Percentiles rank a stretch among this genome's conserved stretches.
Conservation (phyloP, 2,797 vertebrate species). For the Aselliscus stoliczkanus region DNA sequence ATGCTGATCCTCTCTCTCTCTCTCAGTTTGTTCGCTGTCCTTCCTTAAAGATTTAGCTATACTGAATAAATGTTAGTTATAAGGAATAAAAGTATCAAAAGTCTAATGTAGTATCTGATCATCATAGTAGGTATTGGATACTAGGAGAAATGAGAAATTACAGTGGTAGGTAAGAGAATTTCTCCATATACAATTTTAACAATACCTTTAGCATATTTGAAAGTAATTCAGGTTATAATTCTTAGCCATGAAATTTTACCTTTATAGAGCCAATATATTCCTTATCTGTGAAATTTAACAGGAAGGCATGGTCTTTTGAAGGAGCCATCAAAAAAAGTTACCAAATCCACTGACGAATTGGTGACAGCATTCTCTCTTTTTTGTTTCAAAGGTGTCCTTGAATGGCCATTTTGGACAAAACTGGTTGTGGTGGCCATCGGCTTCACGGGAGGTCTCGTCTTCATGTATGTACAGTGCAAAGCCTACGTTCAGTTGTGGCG, state of each 20-base stretch:
- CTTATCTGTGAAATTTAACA: background rate
- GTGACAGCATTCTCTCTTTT: constrained; percentile 3
- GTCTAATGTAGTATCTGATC: background rate
- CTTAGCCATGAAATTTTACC: background rate
- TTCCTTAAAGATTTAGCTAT: background rate
- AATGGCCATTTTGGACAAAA: constrained; percentile 99
- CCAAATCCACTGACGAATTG: background rate
- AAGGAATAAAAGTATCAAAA: background rate
- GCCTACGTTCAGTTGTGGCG: constrained; percentile 97
- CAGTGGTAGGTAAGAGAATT: background rate
- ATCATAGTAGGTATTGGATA: background rate
- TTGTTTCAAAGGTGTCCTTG: constrained; percentile 88
- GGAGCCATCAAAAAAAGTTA: background rate
- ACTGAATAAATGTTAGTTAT: too few species aligned
- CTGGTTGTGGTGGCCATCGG: constrained; percentile 94
- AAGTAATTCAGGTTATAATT: background rate
- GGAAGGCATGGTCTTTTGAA: background rate
- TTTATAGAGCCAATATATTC: background rate
- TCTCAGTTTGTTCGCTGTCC: background rate
- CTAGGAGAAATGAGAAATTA: background rate
- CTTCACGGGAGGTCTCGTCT: constrained; percentile 93
- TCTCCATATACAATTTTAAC: background rate
- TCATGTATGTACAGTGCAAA: constrained; percentile 98
- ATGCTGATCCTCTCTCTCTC: background rate
- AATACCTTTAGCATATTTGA: background rate